Base-by-base conservation (phyloP, 1,140 invertebrate genomes). In the Uloborus diversus region DNA sequence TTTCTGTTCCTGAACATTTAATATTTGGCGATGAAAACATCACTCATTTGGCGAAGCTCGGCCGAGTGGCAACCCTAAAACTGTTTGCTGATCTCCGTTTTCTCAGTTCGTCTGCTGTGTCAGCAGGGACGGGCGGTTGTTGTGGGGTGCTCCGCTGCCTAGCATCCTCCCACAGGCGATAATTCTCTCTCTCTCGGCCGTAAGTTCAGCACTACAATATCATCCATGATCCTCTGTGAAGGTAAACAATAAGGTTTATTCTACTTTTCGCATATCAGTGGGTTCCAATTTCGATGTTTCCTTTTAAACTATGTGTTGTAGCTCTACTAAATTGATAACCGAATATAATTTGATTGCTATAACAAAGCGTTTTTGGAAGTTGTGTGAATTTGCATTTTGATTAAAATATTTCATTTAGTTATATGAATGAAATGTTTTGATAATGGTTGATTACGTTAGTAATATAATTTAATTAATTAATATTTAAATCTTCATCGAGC, bases 31-130 rank as follows among this genome's bases (percentile, higher is more conserved):
- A 7, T 9, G n/a, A 32, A 53, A 3, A 14, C 49, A 4, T 47
- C 35, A 42, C 28, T 65, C 27, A 3, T n/a, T 71, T 71, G 68
- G 68, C 68, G 68, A 71, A 13, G 3, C 3, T 37, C 1, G 9
- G 14, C 20, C 3, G 1, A 14, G 11, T 25, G 27, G 68, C n/a
- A 71, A 71, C 28, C 68, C 68, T 59, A 59, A 59, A 71, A 25
- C 35, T 27, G 51, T 42, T 71, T 33, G 53, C 30, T 33, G 70
- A 75, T 75, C 70, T 75, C 70, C 70, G 56, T 62, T 75, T 62
- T 56, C 42, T 75, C 70, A 75, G 70, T 75, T 75, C 70, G 62
- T 75, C 70, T 75, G 56, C 56, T 75, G 57, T 75, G 56, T 75
- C 70, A 62, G 70, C 59, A 62, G 57, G 32, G 42, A 17, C 5